Conservation (phyloP, 2,113 vertebrate genomes). For the Ciconia stormi region DNA sequence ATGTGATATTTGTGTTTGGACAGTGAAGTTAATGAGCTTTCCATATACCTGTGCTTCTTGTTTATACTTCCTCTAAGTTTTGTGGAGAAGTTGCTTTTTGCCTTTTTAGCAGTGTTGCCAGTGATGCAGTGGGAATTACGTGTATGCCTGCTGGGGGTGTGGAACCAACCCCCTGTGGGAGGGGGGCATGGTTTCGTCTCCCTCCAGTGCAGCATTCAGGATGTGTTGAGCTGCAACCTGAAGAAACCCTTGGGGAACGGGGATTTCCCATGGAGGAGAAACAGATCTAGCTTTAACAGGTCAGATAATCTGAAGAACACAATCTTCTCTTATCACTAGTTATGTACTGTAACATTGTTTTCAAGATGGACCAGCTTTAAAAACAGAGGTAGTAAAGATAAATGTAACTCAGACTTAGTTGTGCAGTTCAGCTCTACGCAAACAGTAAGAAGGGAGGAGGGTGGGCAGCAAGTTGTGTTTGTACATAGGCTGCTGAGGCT, state of each 20-base stretch:
- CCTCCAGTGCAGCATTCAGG: neutral
- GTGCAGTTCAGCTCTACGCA: neutral
- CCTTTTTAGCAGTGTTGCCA: neutral
- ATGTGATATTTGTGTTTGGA: neutral
- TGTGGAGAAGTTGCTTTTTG: neutral
- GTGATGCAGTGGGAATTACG: neutral
- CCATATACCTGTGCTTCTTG: neutral
- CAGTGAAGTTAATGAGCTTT: neutral
- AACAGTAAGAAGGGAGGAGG: neutral
- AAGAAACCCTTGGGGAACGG: neutral
- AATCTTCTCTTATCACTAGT: neutral
- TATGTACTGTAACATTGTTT: neutral
- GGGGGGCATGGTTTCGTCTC: fast-evolving
- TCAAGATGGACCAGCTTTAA: neutral
- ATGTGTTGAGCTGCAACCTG: neutral
- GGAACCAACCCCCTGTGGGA: neutral
- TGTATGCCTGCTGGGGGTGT: fast-evolving
- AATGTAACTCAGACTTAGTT: neutral
- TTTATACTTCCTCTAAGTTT: neutral
- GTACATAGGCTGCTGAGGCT: neutral
- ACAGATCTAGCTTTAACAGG: neutral
- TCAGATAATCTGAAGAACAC: neutral
- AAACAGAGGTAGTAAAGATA: neutral
- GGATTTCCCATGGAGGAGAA: neutral
- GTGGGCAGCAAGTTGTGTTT: neutral